Percentiles rank a stretch among this genome's conserved stretches.
phyloP scores from a whole-genome alignment of 2,888 invertebrate genomes.

The Miltochrista miniata region DNA sequence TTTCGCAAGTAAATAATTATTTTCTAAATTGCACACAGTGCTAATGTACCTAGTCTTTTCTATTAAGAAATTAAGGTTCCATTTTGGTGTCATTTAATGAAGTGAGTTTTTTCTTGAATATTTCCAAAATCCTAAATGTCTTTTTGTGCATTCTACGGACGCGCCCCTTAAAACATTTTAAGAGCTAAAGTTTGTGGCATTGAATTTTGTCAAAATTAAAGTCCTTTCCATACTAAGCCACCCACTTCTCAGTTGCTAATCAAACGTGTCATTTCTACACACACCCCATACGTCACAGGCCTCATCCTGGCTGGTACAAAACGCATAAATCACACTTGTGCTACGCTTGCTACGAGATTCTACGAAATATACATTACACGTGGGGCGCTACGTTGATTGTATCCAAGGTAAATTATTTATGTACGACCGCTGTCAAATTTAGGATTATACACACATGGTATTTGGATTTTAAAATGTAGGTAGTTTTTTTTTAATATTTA shows the following conservation, averaged over 20 bases:
- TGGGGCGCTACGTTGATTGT: slow-evolving; percentile 21
- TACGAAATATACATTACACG: slow-evolving; percentile 7
- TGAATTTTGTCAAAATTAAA: background rate
- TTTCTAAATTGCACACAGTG: too few relatives aligned
- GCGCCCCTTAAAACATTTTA: background rate
- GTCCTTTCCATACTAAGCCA: slow-evolving; percentile 3
- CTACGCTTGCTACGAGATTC: slow-evolving; percentile 3
- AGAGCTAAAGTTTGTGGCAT: background rate
- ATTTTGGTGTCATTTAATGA: too few relatives aligned
- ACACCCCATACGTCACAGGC: slow-evolving; percentile 44
- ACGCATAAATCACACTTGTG: slow-evolving; percentile 48
- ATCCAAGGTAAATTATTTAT: slow-evolving; percentile 45
- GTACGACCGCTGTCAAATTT: slow-evolving; percentile 45
- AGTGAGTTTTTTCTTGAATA: too few relatives aligned
- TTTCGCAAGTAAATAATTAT: too few relatives aligned
- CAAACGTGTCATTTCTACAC: slow-evolving; percentile 56
- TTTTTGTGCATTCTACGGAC: background rate
- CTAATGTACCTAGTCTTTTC: too few relatives aligned
- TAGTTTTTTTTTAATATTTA: too few relatives aligned
- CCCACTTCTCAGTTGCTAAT: slow-evolving; percentile 45
- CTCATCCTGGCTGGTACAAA: too few relatives aligned
- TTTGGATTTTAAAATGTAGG: background rate
- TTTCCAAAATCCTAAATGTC: too few relatives aligned
- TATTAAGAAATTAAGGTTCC: too few relatives aligned
- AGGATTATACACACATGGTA: slow-evolving; percentile 25